Conservation (phyloP, 2,113 vertebrate genomes). For the Vulpes lagopus region DNA sequence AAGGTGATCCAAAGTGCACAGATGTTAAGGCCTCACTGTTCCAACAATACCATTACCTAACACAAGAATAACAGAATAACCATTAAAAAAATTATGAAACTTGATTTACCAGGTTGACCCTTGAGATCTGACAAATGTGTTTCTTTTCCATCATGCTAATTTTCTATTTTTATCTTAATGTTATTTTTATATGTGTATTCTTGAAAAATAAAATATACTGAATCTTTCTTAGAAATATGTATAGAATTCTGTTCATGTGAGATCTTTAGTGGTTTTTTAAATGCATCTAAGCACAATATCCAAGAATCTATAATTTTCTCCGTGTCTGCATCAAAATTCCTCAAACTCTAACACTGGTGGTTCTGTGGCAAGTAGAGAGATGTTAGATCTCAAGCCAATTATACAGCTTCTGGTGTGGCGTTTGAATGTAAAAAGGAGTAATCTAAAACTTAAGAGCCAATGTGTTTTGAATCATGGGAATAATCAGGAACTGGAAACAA, state of each 20-base stretch:
- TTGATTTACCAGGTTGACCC: slow-evolving; percentile 50
- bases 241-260: neutral
- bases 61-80: slow-evolving; percentile 57
- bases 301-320: neutral
- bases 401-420: neutral
- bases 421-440: neutral
- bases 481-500: slow-evolving; percentile 42
- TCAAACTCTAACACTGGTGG: neutral
- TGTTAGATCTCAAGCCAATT: slow-evolving; percentile 31
- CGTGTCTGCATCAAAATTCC: neutral
- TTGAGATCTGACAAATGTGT: neutral
- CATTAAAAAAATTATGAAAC: neutral
- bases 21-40: slow-evolving; percentile 61
- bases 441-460: slow-evolving; percentile 40
- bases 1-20: slow-evolving; percentile 75
- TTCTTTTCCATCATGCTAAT: slow-evolving; percentile 22
- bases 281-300: neutral
- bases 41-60: slow-evolving; percentile 45
- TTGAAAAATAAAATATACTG: slow-evolving; percentile 29
- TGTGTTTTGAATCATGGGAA: neutral
- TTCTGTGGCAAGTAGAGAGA: neutral
- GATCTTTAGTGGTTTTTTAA: neutral
- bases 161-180: slow-evolving; percentile 42
- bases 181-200: slow-evolving; percentile 54
- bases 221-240: neutral